Evolutionary conservation across 2,888 invertebrate species (phyloP).

Genomic region (Ennomos fuscantarius): DNA sequence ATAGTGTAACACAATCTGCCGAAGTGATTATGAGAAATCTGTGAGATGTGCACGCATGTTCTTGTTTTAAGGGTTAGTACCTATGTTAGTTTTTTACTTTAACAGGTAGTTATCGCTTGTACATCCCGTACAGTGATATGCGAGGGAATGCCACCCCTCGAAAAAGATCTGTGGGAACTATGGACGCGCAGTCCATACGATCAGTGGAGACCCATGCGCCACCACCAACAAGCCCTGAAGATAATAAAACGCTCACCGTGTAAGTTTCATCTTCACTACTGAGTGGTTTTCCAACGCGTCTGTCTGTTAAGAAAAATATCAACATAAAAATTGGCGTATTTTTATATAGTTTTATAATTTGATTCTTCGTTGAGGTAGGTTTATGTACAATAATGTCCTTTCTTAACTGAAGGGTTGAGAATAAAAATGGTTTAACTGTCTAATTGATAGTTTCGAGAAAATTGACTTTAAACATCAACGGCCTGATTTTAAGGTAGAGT

Average conservation of each 20-base stretch:
- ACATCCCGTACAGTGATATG: conserved; percentile 58
- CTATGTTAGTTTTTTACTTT: conserved; percentile 13
- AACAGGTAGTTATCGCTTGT: conserved; percentile 67
- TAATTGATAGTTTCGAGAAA: too few species aligned
- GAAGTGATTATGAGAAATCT: conserved; percentile 6
- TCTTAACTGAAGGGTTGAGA: too few species aligned
- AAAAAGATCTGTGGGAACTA: conserved; percentile 71
- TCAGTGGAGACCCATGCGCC: conserved; percentile 78
- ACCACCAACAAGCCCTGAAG: conserved; percentile 74
- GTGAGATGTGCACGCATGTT: conserved; percentile 1
- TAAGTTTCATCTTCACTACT: conserved; percentile 46
- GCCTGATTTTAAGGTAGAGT: too few species aligned
- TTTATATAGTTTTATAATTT: too few species aligned
- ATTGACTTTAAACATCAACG: too few species aligned
- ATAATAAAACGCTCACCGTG: conserved; percentile 77
- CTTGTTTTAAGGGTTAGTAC: conserved; percentile 20
- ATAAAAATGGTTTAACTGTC: too few species aligned
- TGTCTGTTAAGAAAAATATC: too few species aligned
- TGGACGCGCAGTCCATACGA: conserved; percentile 78
- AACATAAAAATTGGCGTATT: too few species aligned
- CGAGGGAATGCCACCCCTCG: conserved; percentile 67
- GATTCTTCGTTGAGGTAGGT: too few species aligned
- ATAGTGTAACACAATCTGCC: conserved; percentile 2
- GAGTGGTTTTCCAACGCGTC: too few species aligned
- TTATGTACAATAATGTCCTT: too few species aligned